Base-by-base conservation (phyloP, 2,888 invertebrate species). In the Drosophila vallismaia region DNA sequence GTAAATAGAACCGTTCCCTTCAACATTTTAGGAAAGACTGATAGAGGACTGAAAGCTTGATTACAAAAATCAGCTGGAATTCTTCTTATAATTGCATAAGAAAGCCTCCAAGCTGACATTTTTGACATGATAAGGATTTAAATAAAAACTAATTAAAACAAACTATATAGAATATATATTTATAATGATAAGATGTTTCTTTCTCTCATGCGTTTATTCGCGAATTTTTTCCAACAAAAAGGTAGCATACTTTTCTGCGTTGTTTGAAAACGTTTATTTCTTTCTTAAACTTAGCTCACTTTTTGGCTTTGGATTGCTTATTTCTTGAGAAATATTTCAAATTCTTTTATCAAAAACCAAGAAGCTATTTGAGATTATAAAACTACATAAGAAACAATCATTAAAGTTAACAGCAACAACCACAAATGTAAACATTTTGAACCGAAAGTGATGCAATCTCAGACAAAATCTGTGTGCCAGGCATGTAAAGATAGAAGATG, bases 381-480 rank as follows among this genome's bases (percentile, higher is more conserved):
- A 36, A 50, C 26, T 52, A 52, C 48, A 33, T 33, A 45, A 28
- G 42, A 19, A 49, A 51, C 52, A 40, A 7, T 31, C 12, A 33
- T 60, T 36, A 59, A 60, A 46, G 6, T 29, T 36, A 51, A 40
- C 38, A 64, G 38, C 49, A 49, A 24, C 10, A 26, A 10, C 29
- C 40, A 19, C 8, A 4, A 51, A 54, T 46, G 58, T 67, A 71
- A 71, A 58, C 66, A 71, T 63, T 53, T 10, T 10, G 12, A 5
- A 14, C 19, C 24, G 28, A 46, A 24, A 53, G 38, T 71, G 74
- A 58, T 24, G 74, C 28, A 71, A 71, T 73, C 51, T 50, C 9
- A 29, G 28, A 36, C 28, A 59, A 7, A 60, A 8, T 46, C 36
- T 46, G 40, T 28, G n/a, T 46, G 45, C 60, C 40, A 19, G 28